A percentile compares a stretch with the other conserved stretches of the same genome.
Evolutionary conservation across 2,797 vertebrate species (phyloP).

Genomic region (Pogoniulus pusillus): DNA sequence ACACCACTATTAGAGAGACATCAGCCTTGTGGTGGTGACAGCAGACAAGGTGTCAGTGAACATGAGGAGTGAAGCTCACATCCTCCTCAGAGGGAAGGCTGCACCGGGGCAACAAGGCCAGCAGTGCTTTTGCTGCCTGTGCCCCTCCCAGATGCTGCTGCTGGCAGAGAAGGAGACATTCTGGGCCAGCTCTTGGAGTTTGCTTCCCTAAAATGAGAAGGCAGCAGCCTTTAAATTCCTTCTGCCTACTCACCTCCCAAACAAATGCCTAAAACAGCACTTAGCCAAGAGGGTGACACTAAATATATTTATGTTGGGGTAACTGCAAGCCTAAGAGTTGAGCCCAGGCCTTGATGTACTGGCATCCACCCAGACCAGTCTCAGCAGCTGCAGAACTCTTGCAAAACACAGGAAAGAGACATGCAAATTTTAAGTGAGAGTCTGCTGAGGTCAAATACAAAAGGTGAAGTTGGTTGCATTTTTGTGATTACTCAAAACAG

Average conservation of each 20-base stretch:
- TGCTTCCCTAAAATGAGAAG: background rate
- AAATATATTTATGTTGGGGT: background rate
- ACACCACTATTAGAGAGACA: background rate
- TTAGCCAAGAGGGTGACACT: background rate
- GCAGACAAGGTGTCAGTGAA: background rate
- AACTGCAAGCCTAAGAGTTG: background rate
- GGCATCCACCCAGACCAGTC: too few species aligned
- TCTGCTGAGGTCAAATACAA: too few species aligned
- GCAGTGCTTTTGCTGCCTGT: background rate
- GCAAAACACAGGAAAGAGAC: too few species aligned
- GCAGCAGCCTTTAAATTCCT: background rate
- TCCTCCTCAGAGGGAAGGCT: background rate
- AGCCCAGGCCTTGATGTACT: too few species aligned
- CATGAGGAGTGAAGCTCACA: background rate
- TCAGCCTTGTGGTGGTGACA: background rate
- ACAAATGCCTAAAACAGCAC: background rate
- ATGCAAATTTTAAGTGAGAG: too few species aligned
- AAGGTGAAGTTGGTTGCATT: too few species aligned
- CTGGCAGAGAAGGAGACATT: background rate
- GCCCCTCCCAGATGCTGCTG: fast-evolving
- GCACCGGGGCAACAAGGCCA: background rate
- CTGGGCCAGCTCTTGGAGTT: background rate
- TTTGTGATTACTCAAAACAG: too few species aligned
- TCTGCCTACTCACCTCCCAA: background rate
- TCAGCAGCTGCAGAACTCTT: too few species aligned